Evolutionary conservation across 2,888 invertebrate species (phyloP), one percentile per base, ranked within the genome.

Genomic region (Encarsia formosa): DNA sequence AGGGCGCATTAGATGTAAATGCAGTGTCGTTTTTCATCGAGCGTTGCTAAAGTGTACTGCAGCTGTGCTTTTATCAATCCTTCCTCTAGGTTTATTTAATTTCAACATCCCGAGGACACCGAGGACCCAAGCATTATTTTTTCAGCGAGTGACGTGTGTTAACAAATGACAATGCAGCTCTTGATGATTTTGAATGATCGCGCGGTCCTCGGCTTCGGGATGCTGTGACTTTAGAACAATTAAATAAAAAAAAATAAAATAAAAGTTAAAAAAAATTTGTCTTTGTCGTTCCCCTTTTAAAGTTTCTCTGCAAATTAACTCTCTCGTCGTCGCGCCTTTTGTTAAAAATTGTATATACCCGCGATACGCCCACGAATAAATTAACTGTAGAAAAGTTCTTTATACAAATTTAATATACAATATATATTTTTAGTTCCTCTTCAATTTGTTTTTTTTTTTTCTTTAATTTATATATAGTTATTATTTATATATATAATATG

Each of bases 331-430:
- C 52, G 49, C 51, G 52, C 38, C 23, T 41, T 35, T n/a, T n/a
- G n/a, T n/a, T n/a, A n/a, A n/a, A n/a, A 24, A 13, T 19, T 18
- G 37, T 46, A 31, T 39, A 60, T 64, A 63, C 65, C 67, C 65
- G 68, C 70, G 65, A 67, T 39, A 66, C 69, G 67, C 68, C 67
- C 69, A 67, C 70, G 70, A 72, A 72, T 72, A 72, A 72, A 72
- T 72, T 71, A 72, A 73, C 64, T 67, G 71, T 72, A 72, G 67
- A 71, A 72, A 72, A 71, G 65, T 67, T 65, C 72, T 73, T 73
- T 73, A 73, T 73, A 73, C 73, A 73, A 72, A 73, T 68, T 64
- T 70, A 73, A 72, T 73, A 72, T 73, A 73, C 73, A 73, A 72
- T 73, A 70, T 70, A 69, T 67, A 69, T 65, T 64, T 63, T 50